Evolutionary conservation across 2,113 vertebrate genomes (phyloP), one percentile per base, ranked within the genome.

Genomic region (Phoxinus phoxinus): DNA sequence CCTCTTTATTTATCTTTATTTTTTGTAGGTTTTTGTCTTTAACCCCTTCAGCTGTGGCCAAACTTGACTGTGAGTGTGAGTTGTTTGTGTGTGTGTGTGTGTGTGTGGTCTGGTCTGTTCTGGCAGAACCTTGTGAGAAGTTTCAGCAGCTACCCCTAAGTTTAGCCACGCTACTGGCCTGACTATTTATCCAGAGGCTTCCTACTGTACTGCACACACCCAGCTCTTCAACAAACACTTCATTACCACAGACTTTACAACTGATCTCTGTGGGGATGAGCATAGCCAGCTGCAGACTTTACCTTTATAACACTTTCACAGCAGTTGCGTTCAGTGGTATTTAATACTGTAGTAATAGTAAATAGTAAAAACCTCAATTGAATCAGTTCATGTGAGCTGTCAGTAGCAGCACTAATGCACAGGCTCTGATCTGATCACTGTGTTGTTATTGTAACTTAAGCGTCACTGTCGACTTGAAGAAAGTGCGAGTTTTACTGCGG

Each of bases 111-210:
- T 61, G 79, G 56, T 86, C 73, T 78, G 27, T 72, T 67, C 63
- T 23, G 25, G 17, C 71, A 65, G 78, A 44, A 51, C 27, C 32
- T 46, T 41, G 58, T 81, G 79, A 86, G 63, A 61, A 82, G 72
- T 58, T 35, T 58, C 63, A 71, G 56, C 86, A 89, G 88, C 75
- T 76, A 41, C 37, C 30, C 79, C 79, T 71, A 84, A 41, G 58
- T 72, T 56, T 84, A 84, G 71, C 82, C 32, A 19, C 46, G 3
- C 44, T 73, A 46, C 46, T 12, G 32, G 25, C 61, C 61, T 25
- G 32, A 72, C 67, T 83, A 83, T 83, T 83, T 83, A 83, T 51
- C 51, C 30, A 72, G 67, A 83, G 30, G 56, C 32, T 58, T 83
- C 48, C 81, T 83, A 41, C 81, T 83, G 13, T 83, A 58, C 48